Percentiles rank a stretch among this genome's conserved stretches.
Evolutionary conservation across 1,140 invertebrate species (phyloP).

Genomic region (Plectrocnemia conspersa): DNA sequence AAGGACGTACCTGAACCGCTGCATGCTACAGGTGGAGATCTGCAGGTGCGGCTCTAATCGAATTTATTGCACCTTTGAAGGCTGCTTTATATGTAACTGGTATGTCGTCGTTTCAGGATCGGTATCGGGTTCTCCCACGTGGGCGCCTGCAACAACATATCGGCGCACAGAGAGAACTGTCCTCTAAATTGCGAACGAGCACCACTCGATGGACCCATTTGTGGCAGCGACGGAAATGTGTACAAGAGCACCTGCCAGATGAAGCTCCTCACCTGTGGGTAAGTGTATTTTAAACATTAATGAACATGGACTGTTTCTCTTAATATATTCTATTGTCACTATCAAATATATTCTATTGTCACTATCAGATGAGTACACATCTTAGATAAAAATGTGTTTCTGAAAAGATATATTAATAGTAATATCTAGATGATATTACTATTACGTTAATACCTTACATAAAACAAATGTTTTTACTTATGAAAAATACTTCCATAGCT

Average conservation of each 20-base stretch:
- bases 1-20: conserved; percentile 82
- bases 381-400: too few species aligned
- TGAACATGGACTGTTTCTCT: too few species aligned
- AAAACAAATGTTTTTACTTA: too few species aligned
- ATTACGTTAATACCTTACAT: too few species aligned
- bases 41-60: conserved; percentile 57
- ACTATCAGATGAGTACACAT: too few species aligned
- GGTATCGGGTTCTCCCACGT: conserved; percentile 67
- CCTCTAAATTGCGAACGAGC: conserved; percentile 79
- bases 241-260: conserved; percentile 92
- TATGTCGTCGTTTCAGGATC: conserved; percentile 43
- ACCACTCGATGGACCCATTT: conserved; percentile 81
- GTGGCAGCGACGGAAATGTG: conserved; percentile 87
- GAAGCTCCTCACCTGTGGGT: conserved; percentile 85
- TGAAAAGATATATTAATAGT: too few species aligned
- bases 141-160: conserved; percentile 83
- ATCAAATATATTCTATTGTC: too few species aligned
- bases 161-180: conserved; percentile 80
- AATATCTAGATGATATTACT: too few species aligned
- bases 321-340: too few species aligned
- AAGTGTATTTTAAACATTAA: too few species aligned
- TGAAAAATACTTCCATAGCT: too few species aligned
- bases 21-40: conserved; percentile 82
- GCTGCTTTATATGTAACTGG: not conserved
- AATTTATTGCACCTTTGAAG: not conserved